Evolutionary conservation across 2,888 invertebrate genomes (phyloP), one percentile per base, ranked within the genome.

Genomic region (Hermaeophaga mercurialis): DNA sequence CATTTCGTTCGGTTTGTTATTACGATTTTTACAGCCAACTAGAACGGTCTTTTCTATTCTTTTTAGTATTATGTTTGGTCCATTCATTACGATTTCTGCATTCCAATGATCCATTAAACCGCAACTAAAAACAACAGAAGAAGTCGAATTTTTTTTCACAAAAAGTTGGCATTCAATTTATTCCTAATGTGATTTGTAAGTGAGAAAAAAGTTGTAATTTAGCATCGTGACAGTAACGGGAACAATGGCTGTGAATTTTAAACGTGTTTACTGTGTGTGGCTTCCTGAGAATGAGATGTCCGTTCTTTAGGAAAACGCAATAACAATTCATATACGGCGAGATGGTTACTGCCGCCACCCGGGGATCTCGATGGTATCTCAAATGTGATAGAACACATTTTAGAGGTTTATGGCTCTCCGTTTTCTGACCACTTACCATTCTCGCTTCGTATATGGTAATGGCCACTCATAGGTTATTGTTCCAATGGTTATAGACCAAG

Each of bases 341-440:
- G 56, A 53, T 52, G 39, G 50, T 45, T 41, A 46, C 36, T 47
- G 34, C 46, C 18, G 70, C 73, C 73, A 73, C 74, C 72, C 67
- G 70, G 68, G 69, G 73, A 68, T 70, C 66, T 63, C 68, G 75
- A 74, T 75, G 66, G 69, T 74, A 75, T 75, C 74, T 73, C 54
- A 54, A 61, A 63, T 66, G 63, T 62, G 69, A 70, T 67, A 69
- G 70, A 72, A 70, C 70, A 69, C 71, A 73, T 74, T 73, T 74
- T 65, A 67, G 70, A 69, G 72, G 70, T 74, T 75, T 73, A 74
- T 72, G 69, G 58, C 58, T 54, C 62, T 65, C 62, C 61, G 66
- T 66, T 64, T 43, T 67, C 66, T 69, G 70, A 68, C 70, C 70
- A 66, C 68, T 71, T 70, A 70, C 72, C 68, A 71, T 72, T 72